Conservation (phyloP, 2,888 invertebrate genomes). For the Physocephala rufipes region DNA sequence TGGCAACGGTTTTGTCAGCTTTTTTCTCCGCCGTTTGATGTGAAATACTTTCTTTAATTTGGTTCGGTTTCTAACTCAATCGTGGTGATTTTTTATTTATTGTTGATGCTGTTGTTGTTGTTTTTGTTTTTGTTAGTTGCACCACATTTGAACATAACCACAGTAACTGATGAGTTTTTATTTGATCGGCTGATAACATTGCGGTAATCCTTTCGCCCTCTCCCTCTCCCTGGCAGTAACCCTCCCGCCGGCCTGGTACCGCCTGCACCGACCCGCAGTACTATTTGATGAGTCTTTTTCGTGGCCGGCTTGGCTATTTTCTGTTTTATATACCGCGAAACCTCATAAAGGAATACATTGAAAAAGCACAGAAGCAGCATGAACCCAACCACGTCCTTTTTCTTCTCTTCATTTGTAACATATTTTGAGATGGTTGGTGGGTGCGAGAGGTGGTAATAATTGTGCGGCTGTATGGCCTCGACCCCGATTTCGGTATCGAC, state of each 20-base stretch:
- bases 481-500: neutral
- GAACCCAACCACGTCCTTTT: neutral
- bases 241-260: neutral
- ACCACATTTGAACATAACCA: neutral
- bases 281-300: too few species aligned
- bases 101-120: constrained; percentile 1
- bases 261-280: neutral
- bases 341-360: neutral
- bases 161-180: neutral
- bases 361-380: neutral
- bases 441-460: neutral
- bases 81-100: constrained; percentile 10
- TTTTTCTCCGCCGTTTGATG: constrained; percentile 40
- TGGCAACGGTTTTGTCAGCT: neutral
- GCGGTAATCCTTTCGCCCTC: neutral
- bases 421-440: constrained; percentile 26
- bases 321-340: too few species aligned
- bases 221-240: neutral
- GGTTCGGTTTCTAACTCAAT: constrained; percentile 25
- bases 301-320: too few species aligned
- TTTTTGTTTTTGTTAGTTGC: constrained; percentile 9
- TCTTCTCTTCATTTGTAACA: constrained; percentile 31
- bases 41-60: constrained; percentile 26
- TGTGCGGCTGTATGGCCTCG: neutral
- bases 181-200: constrained; percentile 5